Evolutionary conservation across 2,888 invertebrate species (phyloP).

Genomic region (Xestia xanthographa): DNA sequence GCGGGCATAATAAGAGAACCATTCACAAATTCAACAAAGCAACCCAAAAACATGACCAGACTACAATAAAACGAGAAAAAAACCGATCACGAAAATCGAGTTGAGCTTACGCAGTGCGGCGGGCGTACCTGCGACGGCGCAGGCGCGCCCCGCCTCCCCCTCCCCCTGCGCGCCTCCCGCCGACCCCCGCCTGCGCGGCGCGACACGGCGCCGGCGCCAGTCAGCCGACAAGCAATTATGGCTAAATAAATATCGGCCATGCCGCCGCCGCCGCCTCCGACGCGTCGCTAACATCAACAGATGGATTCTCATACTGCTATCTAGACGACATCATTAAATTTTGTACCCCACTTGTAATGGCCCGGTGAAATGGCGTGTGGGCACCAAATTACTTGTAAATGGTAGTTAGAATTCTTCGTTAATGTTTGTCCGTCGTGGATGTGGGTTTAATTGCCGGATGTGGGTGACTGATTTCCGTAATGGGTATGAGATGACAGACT

Average conservation of each 20-base stretch:
- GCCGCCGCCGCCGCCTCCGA: constrained; percentile 86
- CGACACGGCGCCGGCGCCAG: constrained; percentile 90
- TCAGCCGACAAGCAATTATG: constrained; percentile 90
- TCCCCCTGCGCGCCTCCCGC: constrained; percentile 52
- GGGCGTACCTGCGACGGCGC: constrained; percentile 85
- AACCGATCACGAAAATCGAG: constrained; percentile 88
- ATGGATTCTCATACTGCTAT: constrained; percentile 83
- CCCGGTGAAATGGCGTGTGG: constrained; percentile 81
- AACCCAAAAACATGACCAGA: constrained; percentile 86
- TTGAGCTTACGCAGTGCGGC: constrained; percentile 85
- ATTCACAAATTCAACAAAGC: constrained; percentile 89
- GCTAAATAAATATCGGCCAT: constrained; percentile 90
- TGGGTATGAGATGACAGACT: constrained; percentile 68
- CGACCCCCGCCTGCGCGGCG: constrained; percentile 74
- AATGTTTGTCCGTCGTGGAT: constrained; percentile 76
- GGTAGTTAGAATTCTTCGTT: constrained; percentile 75
- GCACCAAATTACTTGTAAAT: constrained; percentile 80
- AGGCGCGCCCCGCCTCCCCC: constrained; percentile 66
- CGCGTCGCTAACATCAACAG: constrained; percentile 84
- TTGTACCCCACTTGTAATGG: constrained; percentile 79
- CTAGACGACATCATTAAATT: constrained; percentile 87
- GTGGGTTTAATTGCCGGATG: constrained; percentile 80
- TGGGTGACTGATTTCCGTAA: constrained; percentile 77
- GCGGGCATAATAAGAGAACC: constrained; percentile 75
- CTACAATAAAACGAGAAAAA: constrained; percentile 84